These are phyloP conservation scores for Polypterus senegalus DNA, from an alignment of 2,113 vertebrate species.

Conservation along the genomic window DNA sequence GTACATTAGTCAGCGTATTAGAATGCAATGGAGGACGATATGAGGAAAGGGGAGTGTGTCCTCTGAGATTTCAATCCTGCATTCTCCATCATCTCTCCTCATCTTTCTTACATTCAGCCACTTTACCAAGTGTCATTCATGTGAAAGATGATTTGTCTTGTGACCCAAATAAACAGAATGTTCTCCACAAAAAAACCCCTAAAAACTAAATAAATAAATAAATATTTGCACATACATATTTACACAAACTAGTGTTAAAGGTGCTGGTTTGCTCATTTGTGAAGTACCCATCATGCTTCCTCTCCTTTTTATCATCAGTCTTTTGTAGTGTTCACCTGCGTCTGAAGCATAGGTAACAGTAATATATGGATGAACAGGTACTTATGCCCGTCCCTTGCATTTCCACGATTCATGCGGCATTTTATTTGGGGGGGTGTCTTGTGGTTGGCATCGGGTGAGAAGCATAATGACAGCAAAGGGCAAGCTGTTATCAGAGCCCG, in stretches of 20 bases:
- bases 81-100: constrained; percentile 92
- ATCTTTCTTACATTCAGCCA: constrained; percentile 83
- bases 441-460: not conserved
- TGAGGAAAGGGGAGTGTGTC: constrained; percentile 74
- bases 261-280: constrained; percentile 74
- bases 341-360: constrained; percentile 64
- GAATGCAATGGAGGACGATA: constrained; percentile 84
- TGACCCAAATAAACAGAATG: constrained; percentile 96
- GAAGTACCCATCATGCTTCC: constrained; percentile 56
- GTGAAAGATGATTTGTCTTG: constrained; percentile 92
- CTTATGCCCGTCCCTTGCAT: constrained; percentile 54
- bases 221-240: too few relatives aligned
- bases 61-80: constrained; percentile 70
- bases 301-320: constrained; percentile 57
- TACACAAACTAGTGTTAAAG: too few relatives aligned
- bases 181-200: constrained; percentile 55
- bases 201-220: constrained; percentile 44
- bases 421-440: constrained; percentile 43
- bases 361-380: constrained; percentile 77
- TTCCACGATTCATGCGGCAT: constrained; percentile 55
- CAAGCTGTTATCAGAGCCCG: constrained; percentile 44
- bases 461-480: constrained; percentile 66
- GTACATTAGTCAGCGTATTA: constrained; percentile 99
- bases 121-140: constrained; percentile 90
- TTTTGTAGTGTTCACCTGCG: constrained; percentile 64